Percentiles rank a stretch among this genome's conserved stretches.
phyloP scores from a whole-genome alignment of 2,113 vertebrate genomes.

The Alosa alosa region DNA sequence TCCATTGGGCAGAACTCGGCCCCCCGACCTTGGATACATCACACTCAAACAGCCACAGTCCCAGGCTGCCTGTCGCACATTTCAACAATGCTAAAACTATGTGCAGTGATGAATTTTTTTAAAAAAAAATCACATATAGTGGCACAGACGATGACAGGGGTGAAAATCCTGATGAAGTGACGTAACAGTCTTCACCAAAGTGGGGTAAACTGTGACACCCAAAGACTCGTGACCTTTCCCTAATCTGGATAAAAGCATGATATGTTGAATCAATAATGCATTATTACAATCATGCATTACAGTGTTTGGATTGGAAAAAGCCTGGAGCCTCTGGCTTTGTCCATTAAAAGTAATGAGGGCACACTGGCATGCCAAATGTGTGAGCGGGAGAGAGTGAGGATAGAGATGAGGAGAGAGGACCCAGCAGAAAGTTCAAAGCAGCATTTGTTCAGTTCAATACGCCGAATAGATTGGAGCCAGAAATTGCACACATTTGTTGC shows the following conservation, averaged over 20 bases:
- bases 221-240: constrained; percentile 5
- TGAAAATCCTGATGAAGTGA: not conserved
- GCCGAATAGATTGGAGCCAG: not conserved
- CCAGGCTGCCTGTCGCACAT: not conserved
- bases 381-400: not conserved
- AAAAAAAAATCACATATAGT: too few species aligned
- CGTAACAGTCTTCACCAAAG: not conserved
- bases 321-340: not conserved
- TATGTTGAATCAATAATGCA: constrained; percentile 7
- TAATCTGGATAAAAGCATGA: constrained; percentile 19
- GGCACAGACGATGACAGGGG: not conserved
- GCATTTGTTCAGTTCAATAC: constrained; percentile 4
- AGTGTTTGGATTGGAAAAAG: not conserved
- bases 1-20: constrained; percentile 27
- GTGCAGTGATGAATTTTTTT: too few species aligned
- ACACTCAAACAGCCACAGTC: not conserved
- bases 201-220: not conserved
- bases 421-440: not conserved
- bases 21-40: not conserved
- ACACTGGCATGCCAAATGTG: not conserved
- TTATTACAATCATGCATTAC: not conserved
- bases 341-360: not conserved
- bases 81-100: too few species aligned
- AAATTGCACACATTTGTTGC: not conserved
- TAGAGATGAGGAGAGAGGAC: too few species aligned